Evolutionary conservation across 2,888 invertebrate genomes (phyloP).

Genomic region (Allacma fusca): DNA sequence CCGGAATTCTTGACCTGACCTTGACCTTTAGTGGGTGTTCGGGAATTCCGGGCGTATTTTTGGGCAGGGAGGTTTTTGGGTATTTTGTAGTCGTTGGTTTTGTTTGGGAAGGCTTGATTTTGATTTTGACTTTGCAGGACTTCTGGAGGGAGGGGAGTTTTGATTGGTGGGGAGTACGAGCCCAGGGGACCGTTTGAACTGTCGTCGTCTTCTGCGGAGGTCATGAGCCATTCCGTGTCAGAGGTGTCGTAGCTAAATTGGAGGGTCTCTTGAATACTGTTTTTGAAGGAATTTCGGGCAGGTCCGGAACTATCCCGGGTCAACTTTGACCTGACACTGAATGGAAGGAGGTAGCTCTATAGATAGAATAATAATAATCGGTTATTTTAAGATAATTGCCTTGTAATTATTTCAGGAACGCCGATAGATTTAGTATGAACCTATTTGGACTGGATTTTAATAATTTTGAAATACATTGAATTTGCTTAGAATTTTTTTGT

Average conservation of each 20-base stretch:
- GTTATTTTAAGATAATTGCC: neutral
- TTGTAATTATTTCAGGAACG: too few species aligned
- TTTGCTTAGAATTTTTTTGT: too few species aligned
- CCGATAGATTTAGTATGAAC: too few species aligned
- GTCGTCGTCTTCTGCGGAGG: neutral
- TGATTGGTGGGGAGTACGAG: neutral
- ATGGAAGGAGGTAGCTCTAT: slow-evolving; percentile 19
- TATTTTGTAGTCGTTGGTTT: neutral
- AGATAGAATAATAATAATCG: neutral
- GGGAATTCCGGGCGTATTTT: neutral
- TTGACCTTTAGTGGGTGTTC: neutral
- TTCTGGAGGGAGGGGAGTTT: neutral
- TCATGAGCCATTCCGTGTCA: slow-evolving; percentile 36
- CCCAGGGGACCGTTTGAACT: too few species aligned
- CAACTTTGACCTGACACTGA: slow-evolving; percentile 2
- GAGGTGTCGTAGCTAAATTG: slow-evolving; percentile 26
- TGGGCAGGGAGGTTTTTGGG: neutral
- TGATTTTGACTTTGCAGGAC: too few species aligned
- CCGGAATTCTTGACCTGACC: neutral
- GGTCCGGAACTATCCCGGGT: neutral
- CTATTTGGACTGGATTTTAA: too few species aligned
- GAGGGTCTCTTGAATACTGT: neutral
- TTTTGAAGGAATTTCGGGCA: neutral
- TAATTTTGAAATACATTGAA: too few species aligned
- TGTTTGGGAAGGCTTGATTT: too few species aligned